These are phyloP conservation scores for Ligdia adustata DNA, from an alignment of 2,888 invertebrate genomes.

Conservation along the genomic window DNA sequence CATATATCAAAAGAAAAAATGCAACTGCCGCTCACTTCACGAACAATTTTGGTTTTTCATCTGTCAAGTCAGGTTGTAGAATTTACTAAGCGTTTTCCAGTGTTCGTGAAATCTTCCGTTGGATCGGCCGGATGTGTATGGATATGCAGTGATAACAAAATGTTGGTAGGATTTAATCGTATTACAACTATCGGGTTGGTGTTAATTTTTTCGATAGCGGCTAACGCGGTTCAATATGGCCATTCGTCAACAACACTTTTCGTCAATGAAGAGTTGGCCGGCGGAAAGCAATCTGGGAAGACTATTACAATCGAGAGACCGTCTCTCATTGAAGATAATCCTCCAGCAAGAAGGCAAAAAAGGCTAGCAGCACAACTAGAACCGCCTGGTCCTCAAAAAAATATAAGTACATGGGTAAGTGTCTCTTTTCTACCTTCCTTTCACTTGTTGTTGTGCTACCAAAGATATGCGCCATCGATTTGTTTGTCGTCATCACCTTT, in stretches of 20 bases:
- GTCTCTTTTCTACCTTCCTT: conserved; percentile 8
- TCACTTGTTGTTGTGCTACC: conserved; percentile 30
- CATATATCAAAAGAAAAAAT: too few species aligned
- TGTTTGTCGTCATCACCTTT: conserved; percentile 39
- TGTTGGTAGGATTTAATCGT: conserved; percentile 67
- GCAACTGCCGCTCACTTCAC: too few species aligned
- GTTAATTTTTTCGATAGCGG: conserved; percentile 57
- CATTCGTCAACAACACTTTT: conserved; percentile 59
- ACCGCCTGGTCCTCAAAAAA: conserved; percentile 59
- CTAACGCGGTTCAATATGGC: conserved; percentile 59
- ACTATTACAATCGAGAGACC: conserved; percentile 66
- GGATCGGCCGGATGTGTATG: conserved; percentile 54
- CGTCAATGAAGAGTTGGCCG: conserved; percentile 58
- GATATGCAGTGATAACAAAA: conserved; percentile 78
- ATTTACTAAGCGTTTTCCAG: conserved; percentile 36
- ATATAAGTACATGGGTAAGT: conserved; percentile 79
- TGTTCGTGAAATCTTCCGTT: conserved; percentile 53
- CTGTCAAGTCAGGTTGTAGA: conserved; percentile 5
- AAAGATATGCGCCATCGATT: conserved; percentile 34
- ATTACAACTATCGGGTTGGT: conserved; percentile 58
- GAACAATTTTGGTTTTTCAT: conserved; percentile 3
- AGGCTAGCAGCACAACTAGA: conserved; percentile 64
- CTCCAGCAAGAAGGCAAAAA: conserved; percentile 62
- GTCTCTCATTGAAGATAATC: conserved; percentile 45
- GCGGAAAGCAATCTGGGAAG: conserved; percentile 55